Conservation (phyloP, 2,797 vertebrate genomes). For the Gymnopithys bicolor region DNA sequence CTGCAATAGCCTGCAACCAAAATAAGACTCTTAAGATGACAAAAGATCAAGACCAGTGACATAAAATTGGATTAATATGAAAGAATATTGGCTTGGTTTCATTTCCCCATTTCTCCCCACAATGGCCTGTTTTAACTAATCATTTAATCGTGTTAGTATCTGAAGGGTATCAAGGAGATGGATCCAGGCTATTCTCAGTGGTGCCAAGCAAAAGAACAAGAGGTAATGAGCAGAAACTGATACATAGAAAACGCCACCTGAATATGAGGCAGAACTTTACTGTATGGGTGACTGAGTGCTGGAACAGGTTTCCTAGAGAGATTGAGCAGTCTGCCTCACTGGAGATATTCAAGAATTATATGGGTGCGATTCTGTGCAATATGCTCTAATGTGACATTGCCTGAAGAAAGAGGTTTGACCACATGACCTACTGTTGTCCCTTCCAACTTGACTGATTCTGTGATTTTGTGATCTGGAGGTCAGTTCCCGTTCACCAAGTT, state of each 20-base stretch:
- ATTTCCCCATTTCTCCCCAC: background rate
- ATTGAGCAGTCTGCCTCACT: background rate
- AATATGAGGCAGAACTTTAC: background rate
- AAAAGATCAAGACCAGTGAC: slow-evolving; percentile 7
- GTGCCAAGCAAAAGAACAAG: background rate
- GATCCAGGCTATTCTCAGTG: fast-evolving
- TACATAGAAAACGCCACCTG: background rate
- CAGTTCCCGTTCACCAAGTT: background rate
- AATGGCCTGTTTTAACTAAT: background rate
- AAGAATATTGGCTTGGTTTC: background rate
- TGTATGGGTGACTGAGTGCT: fast-evolving
- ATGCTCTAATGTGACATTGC: too few species aligned
- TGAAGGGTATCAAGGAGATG: background rate
- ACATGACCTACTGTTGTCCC: background rate
- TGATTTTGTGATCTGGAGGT: background rate
- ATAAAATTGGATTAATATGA: slow-evolving; percentile 11
- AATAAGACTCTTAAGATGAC: background rate
- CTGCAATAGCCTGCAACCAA: background rate
- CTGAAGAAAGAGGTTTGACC: background rate
- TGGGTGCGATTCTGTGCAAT: background rate
- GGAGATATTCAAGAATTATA: background rate
- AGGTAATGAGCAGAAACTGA: background rate
- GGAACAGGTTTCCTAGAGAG: background rate
- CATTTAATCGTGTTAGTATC: background rate
- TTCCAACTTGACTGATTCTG: background rate